These are phyloP conservation scores for Euleptes europaea DNA, from an alignment of 2,113 vertebrate species.

Conservation along the genomic window DNA sequence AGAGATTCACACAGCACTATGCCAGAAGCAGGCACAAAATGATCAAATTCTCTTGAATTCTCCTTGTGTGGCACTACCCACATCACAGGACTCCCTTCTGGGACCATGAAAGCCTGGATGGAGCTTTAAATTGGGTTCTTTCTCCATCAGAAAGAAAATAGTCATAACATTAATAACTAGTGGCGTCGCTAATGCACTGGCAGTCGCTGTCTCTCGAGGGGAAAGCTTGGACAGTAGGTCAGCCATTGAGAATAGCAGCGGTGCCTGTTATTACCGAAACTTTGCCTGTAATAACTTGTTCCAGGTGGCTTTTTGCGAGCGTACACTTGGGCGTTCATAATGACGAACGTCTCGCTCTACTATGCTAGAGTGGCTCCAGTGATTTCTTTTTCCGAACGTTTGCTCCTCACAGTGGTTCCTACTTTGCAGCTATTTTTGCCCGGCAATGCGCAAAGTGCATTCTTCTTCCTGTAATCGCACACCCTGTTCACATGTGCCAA, in stretches of 20 bases:
- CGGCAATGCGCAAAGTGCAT: conserved; percentile 5
- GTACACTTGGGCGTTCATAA: neutral
- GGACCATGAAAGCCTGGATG: neutral
- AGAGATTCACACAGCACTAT: neutral
- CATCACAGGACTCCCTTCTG: neutral
- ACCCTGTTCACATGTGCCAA: conserved; percentile 23
- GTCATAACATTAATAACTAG: neutral
- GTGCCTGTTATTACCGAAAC: neutral
- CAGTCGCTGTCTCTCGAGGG: neutral
- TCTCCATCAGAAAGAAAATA: conserved; percentile 4
- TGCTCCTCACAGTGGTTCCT: neutral
- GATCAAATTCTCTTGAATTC: neutral
- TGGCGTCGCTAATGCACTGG: conserved; percentile 12
- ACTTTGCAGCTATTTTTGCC: neutral
- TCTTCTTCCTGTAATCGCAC: conserved; percentile 12
- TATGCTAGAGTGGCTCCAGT: conserved; percentile 4
- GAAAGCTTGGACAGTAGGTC: neutral
- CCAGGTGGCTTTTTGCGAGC: conserved; percentile 27
- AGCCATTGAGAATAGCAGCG: accelerated
- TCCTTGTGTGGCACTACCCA: neutral
- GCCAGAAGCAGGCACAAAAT: neutral
- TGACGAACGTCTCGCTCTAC: conserved; percentile 4
- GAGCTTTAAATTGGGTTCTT: neutral
- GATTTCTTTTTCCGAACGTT: conserved; percentile 8
- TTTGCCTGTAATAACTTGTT: neutral